Conservation (phyloP, 2,113 vertebrate species). For the Labeo catla region DNA sequence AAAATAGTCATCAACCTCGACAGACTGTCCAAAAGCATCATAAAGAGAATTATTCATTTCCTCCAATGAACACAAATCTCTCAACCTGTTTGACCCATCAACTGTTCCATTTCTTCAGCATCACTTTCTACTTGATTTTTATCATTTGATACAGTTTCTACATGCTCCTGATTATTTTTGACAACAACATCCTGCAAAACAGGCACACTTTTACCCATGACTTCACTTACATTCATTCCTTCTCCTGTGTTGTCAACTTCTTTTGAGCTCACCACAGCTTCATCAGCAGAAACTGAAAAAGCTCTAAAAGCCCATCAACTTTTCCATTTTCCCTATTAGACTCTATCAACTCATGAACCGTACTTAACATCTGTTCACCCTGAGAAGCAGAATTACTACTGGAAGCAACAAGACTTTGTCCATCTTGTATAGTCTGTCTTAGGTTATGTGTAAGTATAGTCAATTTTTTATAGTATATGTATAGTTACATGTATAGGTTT, state of each 20-base stretch:
- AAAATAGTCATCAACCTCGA: background rate
- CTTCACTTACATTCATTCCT: background rate
- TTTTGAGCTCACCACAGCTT: background rate
- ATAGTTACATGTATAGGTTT: no score
- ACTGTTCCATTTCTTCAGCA: background rate
- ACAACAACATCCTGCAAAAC: background rate
- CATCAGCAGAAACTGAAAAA: background rate
- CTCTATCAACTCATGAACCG: background rate
- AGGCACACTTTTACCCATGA: background rate
- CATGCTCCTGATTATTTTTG: background rate
- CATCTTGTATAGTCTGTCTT: no score
- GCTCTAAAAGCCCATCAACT: background rate
- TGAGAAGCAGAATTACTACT: background rate
- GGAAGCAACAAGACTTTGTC: background rate
- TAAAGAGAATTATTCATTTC: background rate
- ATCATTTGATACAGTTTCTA: background rate
- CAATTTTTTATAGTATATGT: no score
- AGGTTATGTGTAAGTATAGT: no score
- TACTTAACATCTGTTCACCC: background rate
- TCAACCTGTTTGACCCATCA: background rate
- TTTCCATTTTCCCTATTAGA: no score
- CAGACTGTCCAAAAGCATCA: background rate
- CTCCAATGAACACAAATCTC: background rate
- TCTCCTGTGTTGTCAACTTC: background rate
- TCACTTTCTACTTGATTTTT: background rate